phyloP scores from a whole-genome alignment of 2,797 vertebrate species.

The Delichon dasypus region DNA sequence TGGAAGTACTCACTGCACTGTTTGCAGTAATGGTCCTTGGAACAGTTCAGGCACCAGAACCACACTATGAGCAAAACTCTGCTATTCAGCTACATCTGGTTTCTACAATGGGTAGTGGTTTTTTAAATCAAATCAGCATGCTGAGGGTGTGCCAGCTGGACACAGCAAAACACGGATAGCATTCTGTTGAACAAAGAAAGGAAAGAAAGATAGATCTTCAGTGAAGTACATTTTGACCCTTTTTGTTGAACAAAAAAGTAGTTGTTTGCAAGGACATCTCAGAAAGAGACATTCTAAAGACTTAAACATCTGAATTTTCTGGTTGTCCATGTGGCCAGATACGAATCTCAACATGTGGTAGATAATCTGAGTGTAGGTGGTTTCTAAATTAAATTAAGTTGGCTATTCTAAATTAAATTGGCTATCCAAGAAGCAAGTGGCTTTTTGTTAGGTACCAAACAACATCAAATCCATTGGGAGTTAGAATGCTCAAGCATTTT shows the following conservation, averaged over 20 bases:
- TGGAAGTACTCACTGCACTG: background rate
- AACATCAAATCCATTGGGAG: background rate
- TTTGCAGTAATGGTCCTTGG: background rate
- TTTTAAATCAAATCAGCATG: slow-evolving; percentile 42
- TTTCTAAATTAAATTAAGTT: background rate
- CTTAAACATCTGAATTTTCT: background rate
- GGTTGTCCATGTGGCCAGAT: background rate
- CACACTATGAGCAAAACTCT: background rate
- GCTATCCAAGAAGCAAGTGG: background rate
- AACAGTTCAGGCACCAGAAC: background rate
- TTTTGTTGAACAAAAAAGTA: background rate
- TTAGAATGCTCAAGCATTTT: background rate
- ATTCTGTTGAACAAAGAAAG: background rate
- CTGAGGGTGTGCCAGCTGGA: slow-evolving; percentile 34
- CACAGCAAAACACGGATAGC: background rate
- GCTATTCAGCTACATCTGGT: slow-evolving; percentile 40
- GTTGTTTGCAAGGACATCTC: background rate
- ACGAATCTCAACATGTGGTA: background rate
- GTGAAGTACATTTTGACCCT: background rate
- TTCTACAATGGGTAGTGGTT: background rate
- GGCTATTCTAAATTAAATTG: background rate
- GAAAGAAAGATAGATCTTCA: background rate
- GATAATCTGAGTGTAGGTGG: background rate
- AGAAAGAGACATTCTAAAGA: background rate
- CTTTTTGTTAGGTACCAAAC: background rate